Evolutionary conservation across 2,888 invertebrate species (phyloP).

Genomic region (Ornithoptera priamus): DNA sequence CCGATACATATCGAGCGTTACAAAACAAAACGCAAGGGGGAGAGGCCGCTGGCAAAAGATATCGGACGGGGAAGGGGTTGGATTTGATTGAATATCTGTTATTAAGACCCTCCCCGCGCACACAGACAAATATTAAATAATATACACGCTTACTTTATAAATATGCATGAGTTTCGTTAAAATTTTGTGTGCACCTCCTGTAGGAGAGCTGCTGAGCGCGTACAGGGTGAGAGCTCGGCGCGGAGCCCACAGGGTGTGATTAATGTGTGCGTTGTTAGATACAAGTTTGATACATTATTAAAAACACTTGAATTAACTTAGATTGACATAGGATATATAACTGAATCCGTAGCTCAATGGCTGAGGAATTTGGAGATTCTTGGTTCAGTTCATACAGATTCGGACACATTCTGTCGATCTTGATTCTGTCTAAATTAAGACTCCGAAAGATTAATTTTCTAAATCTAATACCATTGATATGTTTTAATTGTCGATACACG

Average conservation of each 20-base stretch:
- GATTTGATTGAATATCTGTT: conserved; percentile 81
- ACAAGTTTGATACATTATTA: too few species aligned
- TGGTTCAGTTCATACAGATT: too few species aligned
- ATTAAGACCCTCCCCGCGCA: conserved; percentile 73
- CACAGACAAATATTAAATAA: conserved; percentile 70
- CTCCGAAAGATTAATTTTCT: too few species aligned
- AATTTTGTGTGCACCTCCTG: conserved; percentile 54
- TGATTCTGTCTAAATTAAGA: too few species aligned
- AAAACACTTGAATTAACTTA: too few species aligned
- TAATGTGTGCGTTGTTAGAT: not conserved
- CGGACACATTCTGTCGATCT: too few species aligned
- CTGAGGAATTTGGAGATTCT: too few species aligned
- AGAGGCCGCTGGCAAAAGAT: conserved; percentile 73
- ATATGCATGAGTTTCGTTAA: conserved; percentile 77
- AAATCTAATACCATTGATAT: too few species aligned
- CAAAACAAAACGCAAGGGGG: conserved; percentile 65
- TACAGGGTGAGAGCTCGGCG: conserved; percentile 9
- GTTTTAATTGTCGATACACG: too few species aligned
- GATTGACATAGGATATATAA: too few species aligned
- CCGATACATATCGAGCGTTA: conserved; percentile 39
- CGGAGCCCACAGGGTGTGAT: not conserved
- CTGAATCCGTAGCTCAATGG: too few species aligned
- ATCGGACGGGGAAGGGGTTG: conserved; percentile 76
- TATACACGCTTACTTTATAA: conserved; percentile 75
- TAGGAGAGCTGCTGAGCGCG: conserved; percentile 28